Evolutionary conservation across 2,888 invertebrate genomes (phyloP).

Genomic region (Carpatolechia fugitivella): DNA sequence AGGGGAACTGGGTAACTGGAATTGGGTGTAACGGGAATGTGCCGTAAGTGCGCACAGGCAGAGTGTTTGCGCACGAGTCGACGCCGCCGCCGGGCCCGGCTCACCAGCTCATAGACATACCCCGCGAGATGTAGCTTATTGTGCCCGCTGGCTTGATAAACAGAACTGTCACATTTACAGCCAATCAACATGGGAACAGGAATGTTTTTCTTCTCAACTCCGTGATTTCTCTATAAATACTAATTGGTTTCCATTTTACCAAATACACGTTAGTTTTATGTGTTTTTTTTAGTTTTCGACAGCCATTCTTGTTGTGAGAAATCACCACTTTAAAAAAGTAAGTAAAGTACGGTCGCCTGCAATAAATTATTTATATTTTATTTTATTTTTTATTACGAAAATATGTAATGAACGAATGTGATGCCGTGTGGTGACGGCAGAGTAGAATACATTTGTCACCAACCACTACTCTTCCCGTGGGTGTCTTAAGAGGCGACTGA

Average conservation of each 20-base stretch:
- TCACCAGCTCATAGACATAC: constrained; percentile 44
- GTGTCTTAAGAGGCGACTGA: too few species aligned
- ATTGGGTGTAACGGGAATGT: not conserved
- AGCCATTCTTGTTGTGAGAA: too few species aligned
- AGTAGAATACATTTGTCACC: too few species aligned
- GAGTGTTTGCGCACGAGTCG: not conserved
- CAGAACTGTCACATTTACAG: constrained; percentile 30
- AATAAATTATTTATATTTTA: too few species aligned
- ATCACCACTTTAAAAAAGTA: too few species aligned
- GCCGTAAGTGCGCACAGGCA: not conserved
- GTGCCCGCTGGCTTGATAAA: constrained; percentile 37
- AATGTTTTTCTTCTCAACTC: not conserved
- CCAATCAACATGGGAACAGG: constrained; percentile 6
- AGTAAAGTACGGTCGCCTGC: too few species aligned
- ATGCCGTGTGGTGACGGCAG: too few species aligned
- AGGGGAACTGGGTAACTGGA: not conserved
- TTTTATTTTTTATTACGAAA: too few species aligned
- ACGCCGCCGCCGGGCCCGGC: constrained; percentile 18
- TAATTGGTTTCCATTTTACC: not conserved
- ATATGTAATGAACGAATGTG: too few species aligned
- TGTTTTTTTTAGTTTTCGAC: too few species aligned
- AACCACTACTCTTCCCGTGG: too few species aligned
- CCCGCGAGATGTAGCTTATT: constrained; percentile 56
- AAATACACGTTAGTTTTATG: too few species aligned
- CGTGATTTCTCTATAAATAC: not conserved